Base-by-base conservation (phyloP, 92 coral and sea anemone species). In the Siderastrea radians region DNA sequence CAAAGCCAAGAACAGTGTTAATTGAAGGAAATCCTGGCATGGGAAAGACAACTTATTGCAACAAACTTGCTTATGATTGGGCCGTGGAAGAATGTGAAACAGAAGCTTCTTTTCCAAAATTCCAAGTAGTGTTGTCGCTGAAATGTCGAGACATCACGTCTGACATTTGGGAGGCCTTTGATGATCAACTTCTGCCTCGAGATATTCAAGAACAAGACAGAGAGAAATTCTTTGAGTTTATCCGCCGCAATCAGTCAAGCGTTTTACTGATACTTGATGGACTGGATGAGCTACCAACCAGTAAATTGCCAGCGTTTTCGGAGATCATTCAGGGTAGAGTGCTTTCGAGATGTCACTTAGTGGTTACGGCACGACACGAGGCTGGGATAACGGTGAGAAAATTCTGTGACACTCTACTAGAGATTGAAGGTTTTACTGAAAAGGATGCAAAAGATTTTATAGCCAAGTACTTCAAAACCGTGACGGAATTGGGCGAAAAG, bases 41-140 rank as follows among this genome's bases (percentile, higher is more conserved):
- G 54, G 91, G 91, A 47, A 88, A 88, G 81, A 88, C 91, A 3
- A 81, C 82, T 5, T 88, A 50, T 47, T 88, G 82, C 55, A 79
- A 63, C 26, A 88, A 88, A 63, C 43, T 81, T 43, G 77, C 87
- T 12, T 74, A 72, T 57, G 87, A 81, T 43, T 88, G 87, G 91
- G 86, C 91, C 50, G 12, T 16, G 46, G 67, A 71, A 14, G 59
- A 79, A 58, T 61, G 50, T 5, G 48, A 7, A 48, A 47, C 15
- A 4, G 68, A 55, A 19, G 75, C n/a, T 44, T 62, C 6, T 12
- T 88, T 88, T 16, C 75, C 74, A 19, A 51, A 64, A 1, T 15
- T 88, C 38, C 13, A 88, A 15, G 81, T 72, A 4, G 74, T 72
- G 2, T 45, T 81, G 14, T 63, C 62, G 3, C 76, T 88, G 3